phyloP scores from a whole-genome alignment of 2,113 vertebrate species.

The Ovibos moschatus region DNA sequence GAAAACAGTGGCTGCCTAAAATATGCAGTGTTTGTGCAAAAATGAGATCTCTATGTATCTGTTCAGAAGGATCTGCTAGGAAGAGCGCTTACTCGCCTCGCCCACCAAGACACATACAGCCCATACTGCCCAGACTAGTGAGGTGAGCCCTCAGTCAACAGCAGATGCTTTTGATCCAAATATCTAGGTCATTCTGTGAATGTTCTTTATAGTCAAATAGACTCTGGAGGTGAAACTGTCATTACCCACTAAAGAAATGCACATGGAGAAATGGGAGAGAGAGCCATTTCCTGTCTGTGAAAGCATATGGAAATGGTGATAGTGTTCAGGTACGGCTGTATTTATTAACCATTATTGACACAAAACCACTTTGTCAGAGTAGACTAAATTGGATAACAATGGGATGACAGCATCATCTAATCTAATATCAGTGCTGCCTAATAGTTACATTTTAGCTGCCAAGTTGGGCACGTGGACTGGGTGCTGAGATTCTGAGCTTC shows the following conservation, averaged over 20 bases:
- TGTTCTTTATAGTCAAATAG: neutral
- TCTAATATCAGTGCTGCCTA: slow-evolving; percentile 4
- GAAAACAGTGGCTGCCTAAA: neutral
- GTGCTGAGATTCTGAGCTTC: neutral
- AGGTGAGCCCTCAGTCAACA: neutral
- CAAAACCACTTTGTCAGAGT: slow-evolving; percentile 12
- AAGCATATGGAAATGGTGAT: neutral
- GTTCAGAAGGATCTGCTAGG: neutral
- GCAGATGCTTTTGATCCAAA: neutral
- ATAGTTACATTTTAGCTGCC: slow-evolving; percentile 4
- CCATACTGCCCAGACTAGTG: neutral
- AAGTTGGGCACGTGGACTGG: neutral
- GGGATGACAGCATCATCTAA: slow-evolving; percentile 30
- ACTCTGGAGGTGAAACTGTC: slow-evolving; percentile 16
- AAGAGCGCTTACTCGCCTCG: neutral
- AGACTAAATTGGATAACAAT: slow-evolving; percentile 44
- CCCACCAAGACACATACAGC: neutral
- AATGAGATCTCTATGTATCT: neutral
- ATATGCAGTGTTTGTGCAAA: neutral
- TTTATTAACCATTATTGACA: slow-evolving; percentile 23
- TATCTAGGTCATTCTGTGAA: neutral
- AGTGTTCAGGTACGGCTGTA: neutral
- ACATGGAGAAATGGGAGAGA: neutral
- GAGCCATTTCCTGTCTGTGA: neutral
- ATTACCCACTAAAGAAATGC: slow-evolving; percentile 4